Percentiles rank a stretch among this genome's conserved stretches.
Conservation (phyloP, 2,888 invertebrate genomes). For the Aporophyla lueneburgensis region DNA sequence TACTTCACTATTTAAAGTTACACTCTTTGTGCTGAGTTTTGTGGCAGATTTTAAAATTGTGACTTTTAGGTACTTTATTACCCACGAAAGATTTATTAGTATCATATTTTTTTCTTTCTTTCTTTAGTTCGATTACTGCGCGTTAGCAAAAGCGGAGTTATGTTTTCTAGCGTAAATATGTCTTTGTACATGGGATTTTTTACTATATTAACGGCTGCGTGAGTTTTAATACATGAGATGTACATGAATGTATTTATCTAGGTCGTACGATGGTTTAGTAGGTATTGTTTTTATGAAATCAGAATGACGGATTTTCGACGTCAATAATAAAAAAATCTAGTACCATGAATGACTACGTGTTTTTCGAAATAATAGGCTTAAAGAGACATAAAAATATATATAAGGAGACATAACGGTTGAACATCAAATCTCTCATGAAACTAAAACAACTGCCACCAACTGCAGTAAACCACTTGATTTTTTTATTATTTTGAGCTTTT, state of each 20-base stretch:
- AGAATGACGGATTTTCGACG: not conserved
- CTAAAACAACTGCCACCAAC: not conserved
- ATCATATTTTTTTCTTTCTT: no score
- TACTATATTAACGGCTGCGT: not conserved
- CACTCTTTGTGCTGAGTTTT: constrained; percentile 27
- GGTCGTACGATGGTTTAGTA: not conserved
- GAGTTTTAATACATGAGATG: not conserved
- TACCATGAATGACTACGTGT: no score
- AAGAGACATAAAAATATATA: no score
- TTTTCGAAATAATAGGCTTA: not conserved
- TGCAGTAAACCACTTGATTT: not conserved
- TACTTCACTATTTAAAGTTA: constrained; percentile 54
- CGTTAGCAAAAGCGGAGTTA: not conserved
- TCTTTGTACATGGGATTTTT: not conserved
- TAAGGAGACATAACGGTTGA: no score
- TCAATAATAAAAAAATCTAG: not conserved
- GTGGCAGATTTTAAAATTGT: constrained; percentile 9
- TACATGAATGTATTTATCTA: not conserved
- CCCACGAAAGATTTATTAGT: no score
- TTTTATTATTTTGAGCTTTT: not conserved
- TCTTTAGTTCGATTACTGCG: not conserved
- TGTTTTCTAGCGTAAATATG: not conserved
- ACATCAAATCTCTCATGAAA: not conserved
- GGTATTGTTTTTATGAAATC: not conserved
- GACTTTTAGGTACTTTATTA: not conserved